A percentile compares a stretch with the other conserved stretches of the same genome.
These are phyloP conservation scores for Zaprionus lineosus DNA, from an alignment of 2,888 invertebrate species.

Conservation along the genomic window DNA sequence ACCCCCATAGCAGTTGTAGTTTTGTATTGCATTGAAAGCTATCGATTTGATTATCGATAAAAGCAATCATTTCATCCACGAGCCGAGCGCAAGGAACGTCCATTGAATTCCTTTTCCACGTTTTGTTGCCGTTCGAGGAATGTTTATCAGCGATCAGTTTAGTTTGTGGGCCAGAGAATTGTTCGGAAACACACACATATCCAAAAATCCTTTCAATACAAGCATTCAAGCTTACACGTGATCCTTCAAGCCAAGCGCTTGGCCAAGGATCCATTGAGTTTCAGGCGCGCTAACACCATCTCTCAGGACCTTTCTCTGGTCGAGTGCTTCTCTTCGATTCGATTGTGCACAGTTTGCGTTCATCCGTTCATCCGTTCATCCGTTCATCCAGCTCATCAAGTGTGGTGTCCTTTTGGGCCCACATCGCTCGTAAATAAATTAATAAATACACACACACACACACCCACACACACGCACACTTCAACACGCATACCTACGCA, in stretches of 20 bases:
- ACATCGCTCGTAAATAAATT: no score
- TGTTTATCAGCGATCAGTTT: no score
- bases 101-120: not conserved
- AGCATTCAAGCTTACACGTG: constrained; percentile 16
- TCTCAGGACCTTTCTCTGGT: constrained; percentile 20
- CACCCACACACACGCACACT: no score
- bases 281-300: not conserved
- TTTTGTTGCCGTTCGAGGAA: no score
- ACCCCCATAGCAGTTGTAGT: no score
- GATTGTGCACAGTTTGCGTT: not conserved
- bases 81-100: constrained; percentile 13
- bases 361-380: not conserved
- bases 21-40: no score
- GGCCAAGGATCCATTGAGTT: not conserved
- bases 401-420: not conserved
- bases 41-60: constrained; percentile 8
- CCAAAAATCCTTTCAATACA: constrained; percentile 39
- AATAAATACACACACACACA: no score
- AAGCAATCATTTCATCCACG: constrained; percentile 27
- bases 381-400: constrained; percentile 18
- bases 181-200: constrained; percentile 47
- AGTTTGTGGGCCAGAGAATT: constrained; percentile 28
- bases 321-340: not conserved
- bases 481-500: no score
- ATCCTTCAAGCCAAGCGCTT: not conserved